phyloP scores from a whole-genome alignment of 92 coral and sea anemone species.

The Phymanthus crucifer region DNA sequence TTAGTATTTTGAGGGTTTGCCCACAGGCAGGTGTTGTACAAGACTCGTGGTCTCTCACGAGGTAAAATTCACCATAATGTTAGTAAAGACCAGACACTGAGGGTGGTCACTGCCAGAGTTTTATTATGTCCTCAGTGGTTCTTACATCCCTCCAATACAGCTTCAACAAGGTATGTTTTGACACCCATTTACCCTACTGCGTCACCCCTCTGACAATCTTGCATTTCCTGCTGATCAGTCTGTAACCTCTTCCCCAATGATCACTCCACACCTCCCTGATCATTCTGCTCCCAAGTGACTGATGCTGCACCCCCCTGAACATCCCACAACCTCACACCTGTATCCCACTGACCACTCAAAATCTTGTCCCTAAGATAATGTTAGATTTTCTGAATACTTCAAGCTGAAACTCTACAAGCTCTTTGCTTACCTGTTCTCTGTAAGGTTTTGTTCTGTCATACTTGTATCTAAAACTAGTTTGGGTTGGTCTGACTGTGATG shows the following conservation, averaged over 20 bases:
- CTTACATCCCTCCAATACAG: no score
- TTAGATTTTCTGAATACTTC: no score
- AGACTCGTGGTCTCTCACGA: no score
- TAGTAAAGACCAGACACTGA: no score
- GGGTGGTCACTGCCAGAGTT: no score
- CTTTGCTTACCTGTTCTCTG: conserved; percentile 74
- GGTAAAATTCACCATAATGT: no score
- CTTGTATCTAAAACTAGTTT: conserved; percentile 59
- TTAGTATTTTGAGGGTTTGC: no score
- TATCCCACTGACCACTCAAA: background rate
- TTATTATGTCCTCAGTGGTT: no score
- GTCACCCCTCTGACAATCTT: background rate
- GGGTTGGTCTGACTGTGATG: conserved; percentile 84
- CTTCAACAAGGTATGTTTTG: no score
- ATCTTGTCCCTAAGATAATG: background rate
- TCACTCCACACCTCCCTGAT: background rate
- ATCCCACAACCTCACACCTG: no score
- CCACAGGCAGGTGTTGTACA: background rate
- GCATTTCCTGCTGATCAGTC: no score
- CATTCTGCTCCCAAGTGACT: background rate
- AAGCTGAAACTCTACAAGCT: background rate
- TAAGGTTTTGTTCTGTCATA: conserved; percentile 88
- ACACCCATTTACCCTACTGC: background rate
- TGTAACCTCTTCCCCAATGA: no score
- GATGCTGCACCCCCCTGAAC: background rate